Evolutionary conservation across 2,113 vertebrate species (phyloP).

Genomic region (Noctilio leporinus): DNA sequence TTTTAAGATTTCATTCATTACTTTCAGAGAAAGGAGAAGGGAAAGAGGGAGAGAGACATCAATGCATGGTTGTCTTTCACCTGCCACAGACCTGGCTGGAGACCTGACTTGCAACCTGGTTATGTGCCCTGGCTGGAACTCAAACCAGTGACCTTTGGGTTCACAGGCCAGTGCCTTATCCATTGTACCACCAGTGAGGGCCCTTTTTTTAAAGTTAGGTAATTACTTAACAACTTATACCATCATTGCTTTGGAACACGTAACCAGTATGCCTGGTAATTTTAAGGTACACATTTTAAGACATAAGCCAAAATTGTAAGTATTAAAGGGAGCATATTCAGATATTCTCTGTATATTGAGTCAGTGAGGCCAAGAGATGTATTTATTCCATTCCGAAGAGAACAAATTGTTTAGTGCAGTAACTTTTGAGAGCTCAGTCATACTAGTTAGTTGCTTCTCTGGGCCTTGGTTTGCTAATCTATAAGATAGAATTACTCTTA

Average conservation of each 20-base stretch:
- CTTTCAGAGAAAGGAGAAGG: too few relatives aligned
- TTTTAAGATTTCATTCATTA: too few relatives aligned
- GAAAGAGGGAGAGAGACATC: too few relatives aligned
- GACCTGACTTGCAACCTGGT: too few relatives aligned
- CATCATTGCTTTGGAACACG: not conserved
- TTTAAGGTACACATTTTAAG: not conserved
- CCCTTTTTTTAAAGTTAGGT: not conserved
- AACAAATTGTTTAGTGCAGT: not conserved
- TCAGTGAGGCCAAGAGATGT: not conserved
- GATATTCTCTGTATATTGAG: not conserved
- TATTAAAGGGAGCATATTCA: not conserved
- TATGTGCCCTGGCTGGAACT: too few relatives aligned
- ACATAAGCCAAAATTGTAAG: not conserved
- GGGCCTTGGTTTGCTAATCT: not conserved
- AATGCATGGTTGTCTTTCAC: too few relatives aligned
- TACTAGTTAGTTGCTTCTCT: not conserved
- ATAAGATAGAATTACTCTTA: not conserved
- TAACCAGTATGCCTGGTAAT: not conserved
- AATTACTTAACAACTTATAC: not conserved
- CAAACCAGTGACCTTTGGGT: too few relatives aligned
- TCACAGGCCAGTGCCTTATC: too few relatives aligned
- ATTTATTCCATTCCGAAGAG: not conserved
- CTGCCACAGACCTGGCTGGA: too few relatives aligned
- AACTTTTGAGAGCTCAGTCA: not conserved
- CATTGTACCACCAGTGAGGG: too few relatives aligned